Evolutionary conservation across 2,888 invertebrate genomes (phyloP).

Genomic region (Morpho deidamia): DNA sequence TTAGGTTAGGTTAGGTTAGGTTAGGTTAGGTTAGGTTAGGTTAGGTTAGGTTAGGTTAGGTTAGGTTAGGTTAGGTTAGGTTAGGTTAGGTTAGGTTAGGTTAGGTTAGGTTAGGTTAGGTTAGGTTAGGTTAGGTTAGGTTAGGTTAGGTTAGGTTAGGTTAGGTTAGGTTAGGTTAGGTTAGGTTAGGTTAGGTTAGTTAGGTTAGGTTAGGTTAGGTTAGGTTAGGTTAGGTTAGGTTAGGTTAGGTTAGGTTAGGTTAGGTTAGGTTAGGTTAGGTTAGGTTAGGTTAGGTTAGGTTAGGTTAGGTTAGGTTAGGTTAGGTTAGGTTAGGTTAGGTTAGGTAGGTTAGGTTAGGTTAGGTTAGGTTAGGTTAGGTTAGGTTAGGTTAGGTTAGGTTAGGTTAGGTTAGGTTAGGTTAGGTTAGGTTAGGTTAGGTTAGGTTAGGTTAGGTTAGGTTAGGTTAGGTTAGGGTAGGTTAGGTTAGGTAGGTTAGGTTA

Average conservation of each 20-base stretch:
- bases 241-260: slow-evolving; percentile 7
- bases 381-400: slow-evolving; percentile 9
- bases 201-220: too few relatives aligned
- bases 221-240: slow-evolving; percentile 1
- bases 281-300: background rate
- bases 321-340: slow-evolving; percentile 11
- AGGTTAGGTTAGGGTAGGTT: slow-evolving; percentile 20
- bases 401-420: background rate
- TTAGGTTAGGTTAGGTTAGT: too few relatives aligned
- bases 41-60: too few relatives aligned
- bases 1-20: background rate
- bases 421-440: background rate
- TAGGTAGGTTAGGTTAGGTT: slow-evolving; percentile 14
- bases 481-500: slow-evolving; percentile 11
- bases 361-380: slow-evolving; percentile 10
- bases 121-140: background rate
- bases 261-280: slow-evolving; percentile 10
- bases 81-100: slow-evolving; percentile 14
- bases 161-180: too few relatives aligned
- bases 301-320: slow-evolving; percentile 15
- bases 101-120: background rate
- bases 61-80: slow-evolving; percentile 8
- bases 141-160: background rate
- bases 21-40: slow-evolving; percentile 5
- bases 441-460: too few relatives aligned